A percentile compares a stretch with the other conserved stretches of the same genome.
Conservation (phyloP, 2,797 vertebrate species). For the Malacoraja senta region DNA sequence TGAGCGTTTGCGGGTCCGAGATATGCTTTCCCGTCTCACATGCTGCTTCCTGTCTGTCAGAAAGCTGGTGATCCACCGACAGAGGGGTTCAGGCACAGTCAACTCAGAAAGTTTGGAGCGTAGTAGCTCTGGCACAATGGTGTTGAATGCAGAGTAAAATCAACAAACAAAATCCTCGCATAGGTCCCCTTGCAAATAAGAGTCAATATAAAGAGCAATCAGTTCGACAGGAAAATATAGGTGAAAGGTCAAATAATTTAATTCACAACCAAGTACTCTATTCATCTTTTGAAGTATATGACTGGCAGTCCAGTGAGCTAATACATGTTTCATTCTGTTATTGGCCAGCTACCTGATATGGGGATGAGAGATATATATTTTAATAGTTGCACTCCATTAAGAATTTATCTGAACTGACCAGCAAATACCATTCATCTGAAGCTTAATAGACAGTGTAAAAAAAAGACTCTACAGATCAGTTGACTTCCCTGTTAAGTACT, state of each 20-base stretch:
- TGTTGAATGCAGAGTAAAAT: too few relatives aligned
- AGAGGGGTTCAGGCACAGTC: too few relatives aligned
- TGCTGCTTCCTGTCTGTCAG: too few relatives aligned
- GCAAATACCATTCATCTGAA: neutral
- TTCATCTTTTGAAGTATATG: neutral
- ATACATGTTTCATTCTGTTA: neutral
- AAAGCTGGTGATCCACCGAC: too few relatives aligned
- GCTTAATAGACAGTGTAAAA: neutral
- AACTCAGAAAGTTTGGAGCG: too few relatives aligned
- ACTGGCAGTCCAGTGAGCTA: neutral
- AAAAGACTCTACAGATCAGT: neutral
- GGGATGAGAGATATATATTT: neutral
- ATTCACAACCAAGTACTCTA: neutral
- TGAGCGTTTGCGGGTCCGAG: too few relatives aligned
- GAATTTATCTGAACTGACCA: neutral
- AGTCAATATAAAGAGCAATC: constrained; percentile 1
- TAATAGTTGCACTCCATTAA: neutral
- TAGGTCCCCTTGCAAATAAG: too few relatives aligned
- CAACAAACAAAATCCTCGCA: too few relatives aligned
- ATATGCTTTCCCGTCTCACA: too few relatives aligned
- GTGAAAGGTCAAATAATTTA: neutral
- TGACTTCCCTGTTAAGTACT: neutral
- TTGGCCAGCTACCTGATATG: neutral
- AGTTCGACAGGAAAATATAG: neutral
- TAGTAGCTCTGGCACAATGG: too few relatives aligned